Conservation (phyloP, 2,113 vertebrate species). For the Ranitomeya variabilis region DNA sequence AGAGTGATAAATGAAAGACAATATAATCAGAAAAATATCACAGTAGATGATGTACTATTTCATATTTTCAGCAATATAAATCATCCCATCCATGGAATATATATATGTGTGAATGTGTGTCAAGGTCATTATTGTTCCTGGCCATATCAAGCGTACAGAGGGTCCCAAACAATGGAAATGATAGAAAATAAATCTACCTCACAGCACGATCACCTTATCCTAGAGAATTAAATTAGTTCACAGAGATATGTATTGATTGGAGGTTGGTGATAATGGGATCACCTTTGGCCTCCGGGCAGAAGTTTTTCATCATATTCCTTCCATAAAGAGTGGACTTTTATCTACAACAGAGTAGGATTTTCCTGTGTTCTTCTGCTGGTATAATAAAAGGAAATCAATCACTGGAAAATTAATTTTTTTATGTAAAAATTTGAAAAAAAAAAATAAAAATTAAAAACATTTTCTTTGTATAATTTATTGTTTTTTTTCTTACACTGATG, state of each 20-base stretch:
- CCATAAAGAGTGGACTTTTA: neutral
- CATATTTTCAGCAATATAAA: neutral
- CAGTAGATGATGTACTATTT: neutral
- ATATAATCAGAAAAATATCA: too few relatives aligned
- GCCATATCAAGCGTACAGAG: neutral
- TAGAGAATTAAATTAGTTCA: conserved; percentile 8
- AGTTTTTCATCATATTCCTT: conserved; percentile 18
- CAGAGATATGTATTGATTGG: conserved; percentile 20
- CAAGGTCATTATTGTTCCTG: neutral
- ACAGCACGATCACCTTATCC: neutral
- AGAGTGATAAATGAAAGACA: too few relatives aligned
- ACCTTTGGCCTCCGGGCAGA: conserved; percentile 24
- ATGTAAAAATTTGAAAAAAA: neutral
- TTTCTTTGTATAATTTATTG: too few relatives aligned
- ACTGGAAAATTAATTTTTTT: neutral
- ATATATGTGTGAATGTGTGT: neutral
- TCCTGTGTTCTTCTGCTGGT: neutral
- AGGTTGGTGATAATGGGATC: conserved; percentile 30
- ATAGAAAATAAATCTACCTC: neutral
- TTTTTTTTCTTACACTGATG: too few relatives aligned
- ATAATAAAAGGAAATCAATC: neutral
- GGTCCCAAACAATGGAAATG: neutral
- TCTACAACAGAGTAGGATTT: neutral
- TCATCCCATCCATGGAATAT: neutral
- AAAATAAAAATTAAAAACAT: neutral